Conservation (phyloP, 1,140 invertebrate genomes). For the Drosophila sulfurigaster region DNA sequence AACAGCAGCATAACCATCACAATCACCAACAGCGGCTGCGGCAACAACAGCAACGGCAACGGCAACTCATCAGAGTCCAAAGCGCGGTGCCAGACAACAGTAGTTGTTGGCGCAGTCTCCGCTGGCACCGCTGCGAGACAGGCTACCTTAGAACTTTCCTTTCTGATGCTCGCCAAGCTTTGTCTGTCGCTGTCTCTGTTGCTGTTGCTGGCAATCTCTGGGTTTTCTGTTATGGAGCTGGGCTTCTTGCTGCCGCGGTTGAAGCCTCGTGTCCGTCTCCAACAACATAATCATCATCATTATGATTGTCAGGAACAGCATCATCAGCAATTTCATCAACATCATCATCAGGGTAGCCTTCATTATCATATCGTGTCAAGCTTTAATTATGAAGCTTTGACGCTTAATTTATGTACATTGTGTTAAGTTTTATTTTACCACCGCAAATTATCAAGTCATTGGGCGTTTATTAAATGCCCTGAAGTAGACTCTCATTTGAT, state of each 20-base stretch:
- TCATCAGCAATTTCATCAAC: not conserved
- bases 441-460: constrained; percentile 81
- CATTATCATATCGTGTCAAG: constrained; percentile 44
- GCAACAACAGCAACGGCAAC: constrained; percentile 29
- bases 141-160: constrained; percentile 15
- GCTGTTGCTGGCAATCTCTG: constrained; percentile 7
- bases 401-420: constrained; percentile 81
- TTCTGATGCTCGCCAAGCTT: not conserved
- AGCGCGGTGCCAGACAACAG: constrained; percentile 20
- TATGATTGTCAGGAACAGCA: not conserved
- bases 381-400: constrained; percentile 77
- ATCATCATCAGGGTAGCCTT: not conserved
- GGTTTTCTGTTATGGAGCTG: not conserved
- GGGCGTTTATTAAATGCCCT: constrained; percentile 74
- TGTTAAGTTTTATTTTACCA: constrained; percentile 76
- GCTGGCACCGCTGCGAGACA: constrained; percentile 18
- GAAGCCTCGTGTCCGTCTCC: constrained; percentile 15
- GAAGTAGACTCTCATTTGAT: constrained; percentile 28
- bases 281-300: constrained; percentile 48
- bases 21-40: constrained; percentile 35
- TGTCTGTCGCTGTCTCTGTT: not conserved
- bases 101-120: constrained; percentile 11
- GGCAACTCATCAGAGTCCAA: constrained; percentile 11
- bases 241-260: not conserved
- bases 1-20: constrained; percentile 2